phyloP scores from a whole-genome alignment of 2,113 vertebrate species.

The Delphinus delphis region DNA sequence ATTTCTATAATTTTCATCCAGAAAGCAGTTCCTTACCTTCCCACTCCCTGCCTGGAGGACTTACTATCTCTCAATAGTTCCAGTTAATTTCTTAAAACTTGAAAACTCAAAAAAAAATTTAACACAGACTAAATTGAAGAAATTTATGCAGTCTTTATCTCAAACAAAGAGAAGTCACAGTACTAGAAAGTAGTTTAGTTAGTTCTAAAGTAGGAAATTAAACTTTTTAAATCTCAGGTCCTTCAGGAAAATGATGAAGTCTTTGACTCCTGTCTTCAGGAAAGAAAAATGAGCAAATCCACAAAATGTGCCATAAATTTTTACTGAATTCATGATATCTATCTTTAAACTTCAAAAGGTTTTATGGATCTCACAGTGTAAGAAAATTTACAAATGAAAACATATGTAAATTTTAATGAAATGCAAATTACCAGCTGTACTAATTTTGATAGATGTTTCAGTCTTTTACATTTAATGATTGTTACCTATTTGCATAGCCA shows the following conservation, averaged over 20 bases:
- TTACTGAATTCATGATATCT: background rate
- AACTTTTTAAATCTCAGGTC: background rate
- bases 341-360: background rate
- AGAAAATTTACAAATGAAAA: slow-evolving; percentile 29
- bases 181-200: background rate
- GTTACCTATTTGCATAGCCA: background rate
- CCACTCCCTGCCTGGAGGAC: background rate
- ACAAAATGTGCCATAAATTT: background rate
- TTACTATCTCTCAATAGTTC: background rate
- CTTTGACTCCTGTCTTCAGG: background rate
- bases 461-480: background rate
- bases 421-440: slow-evolving; percentile 4
- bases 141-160: background rate
- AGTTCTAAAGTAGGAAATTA: background rate
- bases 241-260: background rate
- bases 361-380: background rate
- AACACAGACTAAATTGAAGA: background rate
- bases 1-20: background rate
- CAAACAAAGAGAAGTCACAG: background rate
- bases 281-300: background rate
- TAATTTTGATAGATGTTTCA: background rate
- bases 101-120: background rate
- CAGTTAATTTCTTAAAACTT: slow-evolving; percentile 12
- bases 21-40: background rate
- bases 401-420: background rate